Evolutionary conservation across 2,113 vertebrate species (phyloP), one percentile per base, ranked within the genome.

Genomic region (Aythya baeri): DNA sequence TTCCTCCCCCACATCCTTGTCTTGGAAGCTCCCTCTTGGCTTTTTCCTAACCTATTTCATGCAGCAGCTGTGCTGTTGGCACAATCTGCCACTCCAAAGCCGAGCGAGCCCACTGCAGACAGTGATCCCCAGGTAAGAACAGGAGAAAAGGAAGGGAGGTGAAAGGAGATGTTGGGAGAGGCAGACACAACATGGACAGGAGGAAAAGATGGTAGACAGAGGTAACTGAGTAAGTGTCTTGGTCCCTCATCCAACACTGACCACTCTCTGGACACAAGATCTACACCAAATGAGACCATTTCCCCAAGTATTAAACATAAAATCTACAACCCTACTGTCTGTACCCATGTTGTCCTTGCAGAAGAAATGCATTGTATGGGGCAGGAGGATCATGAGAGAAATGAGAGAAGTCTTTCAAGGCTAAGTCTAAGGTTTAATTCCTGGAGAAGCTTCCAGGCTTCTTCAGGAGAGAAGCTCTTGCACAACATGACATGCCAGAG

Each of bases 401-500:
- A 17, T 17, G n/a, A 29, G 34, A 80, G 6, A 3, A 4, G 5
- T 54, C 13, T 86, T 59, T 71, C 17, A 36, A 71, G 27, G 50
- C 44, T 63, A 58, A 17, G 18, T 7, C 13, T 26, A 0, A 0
- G 44, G 17, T 17, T 22, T 26, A 62, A 25, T 17, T 31, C 59
- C 43, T 65, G 36, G 12, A 68, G 31, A 76, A 81, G 10, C 10
- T 34, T 71, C 52, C 52, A 71, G 25, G 10, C 32, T 65, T 36
- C 70, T 34, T 81, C 65, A 61, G 67, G 34, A 79, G 21, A 61
- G 16, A 44, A 49, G 10, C 13, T 61, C 63, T 43, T 43, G 25
- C 23, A n/a, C 0, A 2, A 13, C 18, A 3, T 2, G 2, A 26
- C 36, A 11, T 44, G 12, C 15, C 65, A 65, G 23, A n/a, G 52